Evolutionary conservation across 2,888 invertebrate genomes (phyloP).

Genomic region (Congeria kusceri): DNA sequence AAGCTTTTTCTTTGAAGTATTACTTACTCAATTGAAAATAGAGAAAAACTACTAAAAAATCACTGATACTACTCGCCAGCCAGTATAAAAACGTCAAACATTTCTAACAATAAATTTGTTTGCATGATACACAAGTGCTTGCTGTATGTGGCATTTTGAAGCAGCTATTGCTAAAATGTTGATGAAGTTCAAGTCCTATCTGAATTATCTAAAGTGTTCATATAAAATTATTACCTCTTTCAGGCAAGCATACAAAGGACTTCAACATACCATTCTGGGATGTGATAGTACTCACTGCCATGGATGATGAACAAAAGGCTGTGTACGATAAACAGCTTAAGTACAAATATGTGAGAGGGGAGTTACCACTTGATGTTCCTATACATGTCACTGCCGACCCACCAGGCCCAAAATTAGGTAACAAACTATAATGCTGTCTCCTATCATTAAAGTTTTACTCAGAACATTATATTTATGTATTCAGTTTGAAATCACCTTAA

Average conservation of each 20-base stretch:
- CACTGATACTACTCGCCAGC: too few species aligned
- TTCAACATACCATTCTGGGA: constrained; percentile 83
- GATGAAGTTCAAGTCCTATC: too few species aligned
- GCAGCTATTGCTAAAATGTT: too few species aligned
- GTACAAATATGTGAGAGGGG: constrained; percentile 76
- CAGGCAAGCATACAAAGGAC: neutral
- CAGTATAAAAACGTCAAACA: too few species aligned
- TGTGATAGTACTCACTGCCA: constrained; percentile 85
- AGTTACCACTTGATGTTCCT: constrained; percentile 82
- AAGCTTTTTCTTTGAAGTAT: too few species aligned
- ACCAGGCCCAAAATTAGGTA: constrained; percentile 85
- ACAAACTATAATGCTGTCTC: neutral
- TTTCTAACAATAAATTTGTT: too few species aligned
- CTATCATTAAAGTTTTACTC: neutral
- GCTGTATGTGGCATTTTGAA: too few species aligned
- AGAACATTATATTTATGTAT: neutral
- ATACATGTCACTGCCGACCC: constrained; percentile 85
- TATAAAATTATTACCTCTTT: neutral
- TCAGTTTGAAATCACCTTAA: too few species aligned
- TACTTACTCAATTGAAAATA: too few species aligned
- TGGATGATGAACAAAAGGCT: constrained; percentile 83
- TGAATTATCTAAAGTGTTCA: too few species aligned
- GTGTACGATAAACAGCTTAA: constrained; percentile 84
- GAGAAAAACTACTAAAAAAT: too few species aligned
- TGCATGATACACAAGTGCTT: too few species aligned